Evolutionary conservation across 2,888 invertebrate genomes (phyloP), one percentile per base, ranked within the genome.

Genomic region (Acanthosoma haemorrhoidale): DNA sequence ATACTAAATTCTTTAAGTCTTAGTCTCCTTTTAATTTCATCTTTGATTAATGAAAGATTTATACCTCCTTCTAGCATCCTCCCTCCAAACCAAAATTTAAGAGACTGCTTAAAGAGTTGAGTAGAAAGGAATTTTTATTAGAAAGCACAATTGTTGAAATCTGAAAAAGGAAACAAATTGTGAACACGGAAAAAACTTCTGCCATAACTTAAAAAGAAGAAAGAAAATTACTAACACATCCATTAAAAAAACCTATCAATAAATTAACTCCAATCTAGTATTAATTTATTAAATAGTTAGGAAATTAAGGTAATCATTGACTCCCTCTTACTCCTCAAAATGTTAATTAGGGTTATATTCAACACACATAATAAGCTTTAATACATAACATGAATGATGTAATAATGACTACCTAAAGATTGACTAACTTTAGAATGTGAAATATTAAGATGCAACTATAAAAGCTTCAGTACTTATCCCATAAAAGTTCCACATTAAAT

Each of bases 51-150:
- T 15, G 36, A 13, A 18, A 67, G 21, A 51, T 67, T 67, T 16
- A 67, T 51, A 67, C 67, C 43, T 67, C 57, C 36, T 57, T 31
- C 57, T 34, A 51, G 51, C 67, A 67, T 67, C 11, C 51, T 51
- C 25, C n/a, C 51, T 51, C 13, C 51, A 51, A 25, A 25, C 51
- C n/a, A 51, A 51, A 51, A 51, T 25, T 13, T 8, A n/a, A 25
- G 21, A n/a, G 25, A 51, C 51, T 0, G n/a, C 51, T 25, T 51
- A 51, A 29, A 25, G 51, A 51, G 29, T n/a, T 51, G 29, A 25
- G n/a, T 5, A 2, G 25, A 25, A 6, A 51, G n/a, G 13, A 25
- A 51, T 6, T 51, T 51, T n/a, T 25, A 25, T 25, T n/a, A 18
- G 51, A 51, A 25, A 25, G 25, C 29, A 25, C 51, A 25, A 29